Conservation (phyloP, 2,797 vertebrate genomes). For the Oceanodroma leucorhoa region DNA sequence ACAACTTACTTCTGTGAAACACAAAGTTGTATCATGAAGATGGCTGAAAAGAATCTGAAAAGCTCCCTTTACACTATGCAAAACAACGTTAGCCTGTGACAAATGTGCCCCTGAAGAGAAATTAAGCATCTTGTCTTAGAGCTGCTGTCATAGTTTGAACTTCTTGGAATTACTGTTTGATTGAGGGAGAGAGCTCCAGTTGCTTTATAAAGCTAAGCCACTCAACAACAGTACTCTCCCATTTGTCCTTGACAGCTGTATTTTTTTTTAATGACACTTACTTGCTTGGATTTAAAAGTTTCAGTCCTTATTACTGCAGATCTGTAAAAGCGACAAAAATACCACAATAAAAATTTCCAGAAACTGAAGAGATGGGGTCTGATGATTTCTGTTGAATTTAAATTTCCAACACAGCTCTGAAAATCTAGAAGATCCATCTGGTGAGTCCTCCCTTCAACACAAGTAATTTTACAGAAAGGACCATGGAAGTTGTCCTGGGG, state of each 20-base stretch:
- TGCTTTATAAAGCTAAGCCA: not conserved
- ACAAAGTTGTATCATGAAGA: not conserved
- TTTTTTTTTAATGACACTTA: not conserved
- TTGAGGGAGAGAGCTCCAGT: not conserved
- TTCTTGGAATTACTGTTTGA: not conserved
- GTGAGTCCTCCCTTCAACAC: not conserved
- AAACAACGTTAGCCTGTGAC: not conserved
- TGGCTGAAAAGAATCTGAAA: not conserved
- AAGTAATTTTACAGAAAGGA: not conserved
- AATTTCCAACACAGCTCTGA: not conserved
- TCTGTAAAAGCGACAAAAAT: not conserved
- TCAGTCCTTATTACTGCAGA: not conserved
- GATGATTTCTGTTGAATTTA: not conserved
- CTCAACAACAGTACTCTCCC: not conserved
- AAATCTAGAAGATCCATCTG: not conserved
- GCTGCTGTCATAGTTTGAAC: not conserved
- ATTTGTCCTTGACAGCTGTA: not conserved
- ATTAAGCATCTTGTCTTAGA: constrained; percentile 35
- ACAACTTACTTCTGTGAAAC: not conserved
- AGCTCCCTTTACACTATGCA: not conserved
- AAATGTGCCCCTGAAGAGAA: constrained; percentile 39
- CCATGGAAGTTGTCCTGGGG: not conserved
- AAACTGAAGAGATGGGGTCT: not conserved
- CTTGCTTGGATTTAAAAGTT: not conserved
- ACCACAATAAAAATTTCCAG: not conserved